A percentile compares a stretch with the other conserved stretches of the same genome.
Conservation (phyloP, 2,113 vertebrate species). For the Natator depressus region DNA sequence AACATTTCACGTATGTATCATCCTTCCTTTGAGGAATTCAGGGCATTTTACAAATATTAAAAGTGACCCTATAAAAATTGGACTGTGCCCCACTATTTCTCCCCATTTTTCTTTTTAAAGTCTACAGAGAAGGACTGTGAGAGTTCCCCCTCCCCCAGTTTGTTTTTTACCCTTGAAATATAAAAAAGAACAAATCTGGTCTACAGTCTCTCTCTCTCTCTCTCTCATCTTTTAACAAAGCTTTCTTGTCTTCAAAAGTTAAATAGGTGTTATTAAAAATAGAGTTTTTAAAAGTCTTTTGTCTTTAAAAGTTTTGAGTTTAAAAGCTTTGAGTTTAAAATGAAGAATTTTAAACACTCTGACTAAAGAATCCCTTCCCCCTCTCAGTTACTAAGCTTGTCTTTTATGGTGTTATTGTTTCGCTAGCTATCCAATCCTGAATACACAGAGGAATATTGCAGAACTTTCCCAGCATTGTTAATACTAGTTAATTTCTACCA, state of each 20-base stretch:
- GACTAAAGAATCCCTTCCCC: not conserved
- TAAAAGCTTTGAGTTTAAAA: not conserved
- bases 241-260: not conserved
- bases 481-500: rapidly evolving
- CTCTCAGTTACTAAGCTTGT: not conserved
- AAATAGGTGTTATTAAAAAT: not conserved
- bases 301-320: not conserved
- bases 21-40: not conserved
- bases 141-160: not conserved
- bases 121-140: not conserved
- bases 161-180: not conserved
- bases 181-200: not conserved
- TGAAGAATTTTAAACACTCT: not conserved
- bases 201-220: not conserved
- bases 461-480: not conserved
- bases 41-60: not conserved
- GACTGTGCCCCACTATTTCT: not conserved
- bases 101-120: not conserved
- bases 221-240: not conserved
- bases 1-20: not conserved
- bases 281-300: not conserved
- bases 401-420: rapidly evolving
- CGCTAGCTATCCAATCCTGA: not conserved
- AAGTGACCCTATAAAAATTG: rapidly evolving
- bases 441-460: not conserved